Evolutionary conservation across 2,113 vertebrate genomes (phyloP).

Genomic region (Agelaius tricolor): DNA sequence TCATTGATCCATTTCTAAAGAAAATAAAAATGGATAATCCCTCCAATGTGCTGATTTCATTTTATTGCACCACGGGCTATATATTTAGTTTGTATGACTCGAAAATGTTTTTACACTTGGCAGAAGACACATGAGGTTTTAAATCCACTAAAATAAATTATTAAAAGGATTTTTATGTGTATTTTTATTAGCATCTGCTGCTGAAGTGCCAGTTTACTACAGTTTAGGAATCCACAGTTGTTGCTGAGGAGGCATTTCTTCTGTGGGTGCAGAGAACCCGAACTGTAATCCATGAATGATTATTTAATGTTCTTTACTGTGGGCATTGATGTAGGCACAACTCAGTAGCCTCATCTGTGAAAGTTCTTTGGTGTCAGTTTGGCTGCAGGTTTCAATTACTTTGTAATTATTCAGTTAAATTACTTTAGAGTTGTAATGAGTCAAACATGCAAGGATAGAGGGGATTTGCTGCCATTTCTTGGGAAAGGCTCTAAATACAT

Average conservation of each 20-base stretch:
- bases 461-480: not conserved
- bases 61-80: not conserved
- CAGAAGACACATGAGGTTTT: not conserved
- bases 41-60: not conserved
- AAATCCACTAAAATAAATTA: not conserved
- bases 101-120: not conserved
- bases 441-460: not conserved
- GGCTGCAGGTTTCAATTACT: not conserved
- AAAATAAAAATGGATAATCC: slow-evolving; percentile 36
- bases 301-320: not conserved
- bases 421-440: not conserved
- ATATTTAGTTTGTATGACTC: not conserved
- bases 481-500: not conserved
- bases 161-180: not conserved
- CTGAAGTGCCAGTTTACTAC: not conserved
- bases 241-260: not conserved
- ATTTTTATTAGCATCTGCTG: not conserved
- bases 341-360: not conserved
- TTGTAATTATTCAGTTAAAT: no score
- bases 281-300: not conserved
- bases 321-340: not conserved
- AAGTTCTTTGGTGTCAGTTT: not conserved
- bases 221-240: not conserved
- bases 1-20: slow-evolving; percentile 38
- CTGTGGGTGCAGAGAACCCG: not conserved